Base-by-base conservation (phyloP, 2,888 invertebrate species). In the Heliothis peltigera region DNA sequence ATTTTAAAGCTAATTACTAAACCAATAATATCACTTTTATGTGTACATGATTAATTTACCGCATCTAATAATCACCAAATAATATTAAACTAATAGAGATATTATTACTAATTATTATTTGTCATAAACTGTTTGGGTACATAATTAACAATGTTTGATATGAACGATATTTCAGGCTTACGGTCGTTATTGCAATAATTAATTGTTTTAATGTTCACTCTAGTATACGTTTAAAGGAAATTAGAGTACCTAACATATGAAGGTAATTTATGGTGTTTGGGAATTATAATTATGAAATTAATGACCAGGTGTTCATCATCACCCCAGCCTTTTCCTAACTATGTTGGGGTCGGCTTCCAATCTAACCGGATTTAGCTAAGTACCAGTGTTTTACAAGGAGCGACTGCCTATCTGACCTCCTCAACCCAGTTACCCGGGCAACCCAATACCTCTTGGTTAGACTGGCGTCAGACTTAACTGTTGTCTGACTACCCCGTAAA, bases 171-270 rank as follows among this genome's bases (percentile, higher is more conserved):
- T 15, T 56, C 7, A 61, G 22, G 39, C 25, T 57, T 63, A 54
- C 49, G 43, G 46, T 53, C n/a, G 18, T 47, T 32, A 59, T 59
- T 49, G 46, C 39, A 48, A 42, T 28, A 47, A 60, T 64, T 51
- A 57, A 60, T 70, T 51, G 22, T 56, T 75, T 39, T 51, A 60
- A 64, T 44, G 44, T 12, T 32, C 12, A 35, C 48, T 42, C 6
- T 58, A 42, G 42, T 43, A 15, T 32, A 62, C 35, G 49, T 25
- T 58, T 44, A 8, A 32, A 55, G 56, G 52, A 60, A 42, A 74
- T 60, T 53, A 60, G 10, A 39, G 6, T 5, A n/a, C n/a, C n/a
- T n/a, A 17, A 32, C 39, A 17, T 46, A 56, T 32, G 10, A 10
- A 32, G 32, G 17, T 52, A 12, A 64, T 56, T 4, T 47, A 22